Evolutionary conservation across 2,888 invertebrate genomes (phyloP).

Genomic region (Brenthis hecate): DNA sequence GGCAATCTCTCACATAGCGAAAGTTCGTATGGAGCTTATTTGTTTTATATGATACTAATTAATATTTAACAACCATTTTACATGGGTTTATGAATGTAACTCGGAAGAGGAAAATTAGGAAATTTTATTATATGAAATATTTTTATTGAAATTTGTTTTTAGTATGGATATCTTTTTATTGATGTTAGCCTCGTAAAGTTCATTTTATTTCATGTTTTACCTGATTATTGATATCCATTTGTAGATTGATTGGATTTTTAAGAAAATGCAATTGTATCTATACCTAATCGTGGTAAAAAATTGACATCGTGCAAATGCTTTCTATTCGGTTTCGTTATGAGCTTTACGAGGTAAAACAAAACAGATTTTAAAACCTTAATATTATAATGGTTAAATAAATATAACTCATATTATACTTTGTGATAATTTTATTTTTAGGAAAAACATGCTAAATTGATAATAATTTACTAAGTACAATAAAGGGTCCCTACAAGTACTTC

Average conservation of each 20-base stretch:
- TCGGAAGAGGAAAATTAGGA: not conserved
- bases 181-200: not conserved
- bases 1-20: slow-evolving; percentile 76
- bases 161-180: not conserved
- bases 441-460: slow-evolving; percentile 32
- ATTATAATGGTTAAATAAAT: slow-evolving; percentile 10
- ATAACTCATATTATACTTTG: slow-evolving; percentile 7
- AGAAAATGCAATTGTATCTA: no score
- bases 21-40: slow-evolving; percentile 3
- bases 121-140: not conserved
- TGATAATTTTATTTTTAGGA: slow-evolving; percentile 30
- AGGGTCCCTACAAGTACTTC: slow-evolving; percentile 45
- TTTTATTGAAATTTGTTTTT: not conserved
- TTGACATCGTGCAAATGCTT: no score
- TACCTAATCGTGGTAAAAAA: no score
- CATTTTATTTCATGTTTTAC: not conserved
- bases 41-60: no score
- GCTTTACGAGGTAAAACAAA: not conserved
- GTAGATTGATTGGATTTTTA: no score
- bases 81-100: not conserved
- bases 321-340: not conserved
- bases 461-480: slow-evolving; percentile 27
- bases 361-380: no score
- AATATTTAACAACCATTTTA: slow-evolving; percentile 7
- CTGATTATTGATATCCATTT: not conserved